Evolutionary conservation across 2,888 invertebrate species (phyloP).

Genomic region (Cremastinae sp.): DNA sequence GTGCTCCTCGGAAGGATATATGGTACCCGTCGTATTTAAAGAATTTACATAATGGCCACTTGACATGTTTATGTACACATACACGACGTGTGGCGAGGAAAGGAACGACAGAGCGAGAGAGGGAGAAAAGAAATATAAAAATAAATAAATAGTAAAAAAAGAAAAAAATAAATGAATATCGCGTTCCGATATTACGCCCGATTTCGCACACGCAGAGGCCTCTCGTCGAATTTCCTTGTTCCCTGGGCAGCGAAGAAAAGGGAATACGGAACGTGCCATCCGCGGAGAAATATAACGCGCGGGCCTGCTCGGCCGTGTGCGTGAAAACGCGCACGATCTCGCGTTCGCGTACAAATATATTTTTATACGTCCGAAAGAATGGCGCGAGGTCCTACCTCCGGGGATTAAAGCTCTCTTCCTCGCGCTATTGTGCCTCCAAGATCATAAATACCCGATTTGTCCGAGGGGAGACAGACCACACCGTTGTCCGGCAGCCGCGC

Average conservation of each 20-base stretch:
- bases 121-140: constrained; percentile 4
- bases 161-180: constrained; percentile 19
- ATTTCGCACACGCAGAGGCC: constrained; percentile 6
- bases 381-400: constrained; percentile 47
- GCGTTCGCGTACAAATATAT: constrained; percentile 21
- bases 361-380: constrained; percentile 21
- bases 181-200: constrained; percentile 8
- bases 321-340: background rate
- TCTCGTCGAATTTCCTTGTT: constrained; percentile 35
- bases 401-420: constrained; percentile 72
- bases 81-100: constrained; percentile 49
- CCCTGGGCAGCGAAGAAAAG: constrained; percentile 13
- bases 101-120: background rate
- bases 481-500: constrained; percentile 59
- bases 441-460: constrained; percentile 79
- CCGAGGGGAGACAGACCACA: constrained; percentile 71
- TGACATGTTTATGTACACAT: constrained; percentile 79
- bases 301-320: constrained; percentile 27
- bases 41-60: constrained; percentile 78
- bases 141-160: background rate
- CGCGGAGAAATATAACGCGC: constrained; percentile 71
- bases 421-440: constrained; percentile 72
- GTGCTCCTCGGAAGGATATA: constrained; percentile 69
- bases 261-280: constrained; percentile 34
- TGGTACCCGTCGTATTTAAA: constrained; percentile 78